A percentile compares a stretch with the other conserved stretches of the same genome.
Evolutionary conservation across 2,113 vertebrate species (phyloP).

Genomic region (Trogon surrucura): DNA sequence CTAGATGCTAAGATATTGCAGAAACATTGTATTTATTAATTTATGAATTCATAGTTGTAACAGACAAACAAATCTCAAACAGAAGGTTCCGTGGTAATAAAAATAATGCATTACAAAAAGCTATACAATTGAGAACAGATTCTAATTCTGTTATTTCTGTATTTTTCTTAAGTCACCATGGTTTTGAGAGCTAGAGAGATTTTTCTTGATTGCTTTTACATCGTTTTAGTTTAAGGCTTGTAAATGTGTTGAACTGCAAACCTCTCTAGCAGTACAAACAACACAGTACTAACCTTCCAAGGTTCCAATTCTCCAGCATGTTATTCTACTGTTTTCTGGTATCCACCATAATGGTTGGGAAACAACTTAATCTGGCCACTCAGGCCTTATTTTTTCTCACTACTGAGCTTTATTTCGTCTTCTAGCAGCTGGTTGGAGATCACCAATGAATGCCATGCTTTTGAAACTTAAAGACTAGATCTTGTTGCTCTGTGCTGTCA

Average conservation of each 20-base stretch:
- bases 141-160: not conserved
- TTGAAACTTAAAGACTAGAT: not conserved
- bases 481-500: not conserved
- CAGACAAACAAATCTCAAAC: not conserved
- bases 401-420: rapidly evolving
- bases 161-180: not conserved
- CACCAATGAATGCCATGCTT: not conserved
- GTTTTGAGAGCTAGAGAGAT: not conserved
- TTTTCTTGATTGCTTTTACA: not conserved
- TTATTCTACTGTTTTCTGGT: not conserved
- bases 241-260: not conserved
- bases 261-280: not conserved
- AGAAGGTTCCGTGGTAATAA: not conserved
- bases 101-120: not conserved
- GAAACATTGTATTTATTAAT: conserved; percentile 7
- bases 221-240: not conserved
- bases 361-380: not conserved
- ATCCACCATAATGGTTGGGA: not conserved
- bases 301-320: not conserved
- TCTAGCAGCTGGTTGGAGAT: not conserved
- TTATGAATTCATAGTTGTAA: not conserved
- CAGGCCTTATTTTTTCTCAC: not conserved
- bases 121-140: not conserved
- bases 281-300: not conserved
- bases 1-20: not conserved